Evolutionary conservation across 1,140 invertebrate genomes (phyloP), one percentile per base, ranked within the genome.

Genomic region (Drosophila repleta): DNA sequence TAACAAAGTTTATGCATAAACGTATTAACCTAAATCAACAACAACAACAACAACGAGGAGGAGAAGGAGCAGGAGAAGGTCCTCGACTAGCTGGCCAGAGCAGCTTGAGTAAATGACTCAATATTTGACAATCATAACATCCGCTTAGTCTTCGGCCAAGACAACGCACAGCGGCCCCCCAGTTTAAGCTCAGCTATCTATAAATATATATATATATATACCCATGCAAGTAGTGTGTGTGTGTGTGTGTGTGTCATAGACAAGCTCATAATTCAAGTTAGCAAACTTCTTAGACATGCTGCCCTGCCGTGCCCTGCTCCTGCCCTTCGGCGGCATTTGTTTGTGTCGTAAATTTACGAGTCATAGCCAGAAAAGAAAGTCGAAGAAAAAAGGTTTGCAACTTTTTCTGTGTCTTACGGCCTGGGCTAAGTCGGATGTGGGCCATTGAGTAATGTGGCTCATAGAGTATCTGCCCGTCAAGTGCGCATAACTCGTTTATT

Each of bases 1-100:
- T 85, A 85, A 81, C 84, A 85, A 87, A 85, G 82, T 85, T 85
- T 85, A 85, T 85, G 82, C 77, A 85, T 85, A 85, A 85, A 85
- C 81, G 82, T 81, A 87, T 85, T 85, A 87, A 75, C 70, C 78
- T 79, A 82, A 87, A 81, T 80, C 81, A 80, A 80, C 82, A 87
- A 53, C 52, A 72, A 70, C 63, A 73, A 52, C 46, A 57, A 41
- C 18, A 45, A 43, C 32, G 51, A 51, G 29, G 29, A 43, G 20
- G n/a, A 32, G 24, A 11, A 21, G 17, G 10, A 29, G n/a, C 13
- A 26, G 18, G 11, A n/a, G n/a, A n/a, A n/a, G n/a, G n/a, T n/a
- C n/a, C n/a, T n/a, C n/a, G n/a, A n/a, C 13, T 45, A 15, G 58
- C 56, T 48, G 37, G 26, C 24, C 39, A 52, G 55, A 63, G 48